Conservation (phyloP, 2,888 invertebrate species). For the Abrostola tripartita region DNA sequence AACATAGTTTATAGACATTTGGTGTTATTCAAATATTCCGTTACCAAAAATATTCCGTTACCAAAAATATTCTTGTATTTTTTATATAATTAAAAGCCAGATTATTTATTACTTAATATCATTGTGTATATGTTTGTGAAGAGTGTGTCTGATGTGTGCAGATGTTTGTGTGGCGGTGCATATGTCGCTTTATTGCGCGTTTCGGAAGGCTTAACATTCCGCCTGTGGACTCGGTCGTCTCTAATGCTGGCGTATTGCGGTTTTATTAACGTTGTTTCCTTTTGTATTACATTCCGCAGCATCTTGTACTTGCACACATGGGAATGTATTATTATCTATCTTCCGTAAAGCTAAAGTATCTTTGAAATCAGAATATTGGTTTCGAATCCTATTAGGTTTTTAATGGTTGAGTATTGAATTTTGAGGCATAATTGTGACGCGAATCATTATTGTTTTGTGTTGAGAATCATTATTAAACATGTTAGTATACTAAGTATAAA, state of each 20-base stretch:
- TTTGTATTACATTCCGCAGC: slow-evolving; percentile 75
- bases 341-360: slow-evolving; percentile 27
- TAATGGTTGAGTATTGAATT: no score
- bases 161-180: slow-evolving; percentile 66
- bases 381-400: background rate
- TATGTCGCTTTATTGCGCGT: slow-evolving; percentile 76
- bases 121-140: slow-evolving; percentile 16
- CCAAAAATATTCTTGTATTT: no score
- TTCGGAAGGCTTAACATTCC: slow-evolving; percentile 77
- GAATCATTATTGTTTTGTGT: background rate
- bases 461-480: no score
- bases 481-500: no score
- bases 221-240: slow-evolving; percentile 67
- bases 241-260: slow-evolving; percentile 78
- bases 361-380: slow-evolving; percentile 5
- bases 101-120: background rate
- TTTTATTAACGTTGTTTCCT: slow-evolving; percentile 79
- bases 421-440: no score
- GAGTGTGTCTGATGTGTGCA: slow-evolving; percentile 50
- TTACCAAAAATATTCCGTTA: no score
- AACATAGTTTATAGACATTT: no score
- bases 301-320: slow-evolving; percentile 62
- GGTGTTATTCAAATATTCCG: no score
- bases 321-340: slow-evolving; percentile 57
- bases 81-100: no score